Conservation (phyloP, 2,888 invertebrate species). For the Marronus borbonicus region DNA sequence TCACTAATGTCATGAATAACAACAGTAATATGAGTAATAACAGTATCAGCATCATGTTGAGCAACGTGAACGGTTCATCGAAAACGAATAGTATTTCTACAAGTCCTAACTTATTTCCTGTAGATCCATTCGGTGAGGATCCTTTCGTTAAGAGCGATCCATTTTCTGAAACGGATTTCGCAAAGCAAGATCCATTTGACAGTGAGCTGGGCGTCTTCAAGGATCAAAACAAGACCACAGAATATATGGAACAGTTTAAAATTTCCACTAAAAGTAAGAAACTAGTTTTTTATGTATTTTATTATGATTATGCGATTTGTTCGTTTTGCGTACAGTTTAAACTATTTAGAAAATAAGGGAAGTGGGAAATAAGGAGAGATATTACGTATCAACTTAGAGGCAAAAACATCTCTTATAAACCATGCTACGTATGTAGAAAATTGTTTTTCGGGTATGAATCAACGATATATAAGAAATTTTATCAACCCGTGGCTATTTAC, state of each 20-base stretch:
- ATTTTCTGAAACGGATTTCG: conserved; percentile 75
- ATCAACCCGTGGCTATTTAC: too few species aligned
- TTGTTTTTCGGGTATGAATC: too few species aligned
- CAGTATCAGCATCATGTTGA: conserved; percentile 49
- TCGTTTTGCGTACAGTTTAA: too few species aligned
- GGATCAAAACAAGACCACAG: conserved; percentile 57
- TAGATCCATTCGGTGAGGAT: conserved; percentile 80
- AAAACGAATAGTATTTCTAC: conserved; percentile 49
- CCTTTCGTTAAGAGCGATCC: conserved; percentile 83
- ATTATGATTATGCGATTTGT: too few species aligned
- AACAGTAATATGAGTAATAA: conserved; percentile 61
- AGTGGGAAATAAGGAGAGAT: too few species aligned
- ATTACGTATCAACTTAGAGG: too few species aligned
- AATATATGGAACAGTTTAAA: conserved; percentile 59
- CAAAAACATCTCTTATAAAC: too few species aligned
- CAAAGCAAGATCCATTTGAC: conserved; percentile 78
- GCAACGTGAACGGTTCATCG: conserved; percentile 32
- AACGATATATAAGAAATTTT: too few species aligned
- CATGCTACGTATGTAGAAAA: too few species aligned
- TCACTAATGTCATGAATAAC: conserved; percentile 44
- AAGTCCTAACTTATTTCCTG: conserved; percentile 52
- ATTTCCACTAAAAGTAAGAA: conserved; percentile 53
- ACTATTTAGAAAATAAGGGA: too few species aligned
- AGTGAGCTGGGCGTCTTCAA: conserved; percentile 67
- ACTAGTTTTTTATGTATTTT: not conserved